Evolutionary conservation across 2,888 invertebrate species (phyloP).

Genomic region (Yponomeuta plumbellus): DNA sequence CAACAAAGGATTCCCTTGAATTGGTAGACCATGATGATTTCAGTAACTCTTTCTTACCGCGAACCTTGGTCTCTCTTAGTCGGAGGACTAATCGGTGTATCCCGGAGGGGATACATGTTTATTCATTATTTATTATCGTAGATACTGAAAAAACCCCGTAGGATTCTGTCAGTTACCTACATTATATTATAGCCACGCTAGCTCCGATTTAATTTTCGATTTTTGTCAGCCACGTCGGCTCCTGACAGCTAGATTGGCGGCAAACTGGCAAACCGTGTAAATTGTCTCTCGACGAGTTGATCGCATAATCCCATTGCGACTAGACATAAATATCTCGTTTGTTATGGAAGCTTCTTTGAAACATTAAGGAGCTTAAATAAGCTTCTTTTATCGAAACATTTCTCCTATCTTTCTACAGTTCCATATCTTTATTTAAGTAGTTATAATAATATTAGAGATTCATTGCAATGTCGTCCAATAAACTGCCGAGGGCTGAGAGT

Average conservation of each 20-base stretch:
- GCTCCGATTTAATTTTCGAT: neutral
- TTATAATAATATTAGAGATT: neutral
- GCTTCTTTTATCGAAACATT: no score
- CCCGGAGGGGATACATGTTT: no score
- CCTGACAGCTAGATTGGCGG: constrained; percentile 8
- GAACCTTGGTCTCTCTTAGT: no score
- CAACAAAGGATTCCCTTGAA: no score
- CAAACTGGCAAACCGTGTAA: constrained; percentile 1
- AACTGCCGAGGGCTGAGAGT: neutral
- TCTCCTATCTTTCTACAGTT: no score
- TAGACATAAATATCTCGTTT: neutral
- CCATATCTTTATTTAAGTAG: no score
- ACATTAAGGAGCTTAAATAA: neutral
- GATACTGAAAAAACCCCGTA: neutral
- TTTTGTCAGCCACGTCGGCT: neutral
- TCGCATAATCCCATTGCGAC: neutral
- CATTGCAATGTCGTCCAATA: neutral
- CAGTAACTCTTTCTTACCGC: no score
- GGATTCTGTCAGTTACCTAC: neutral
- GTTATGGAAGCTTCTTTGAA: neutral
- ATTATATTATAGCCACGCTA: neutral
- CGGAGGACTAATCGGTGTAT: no score
- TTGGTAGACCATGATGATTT: no score
- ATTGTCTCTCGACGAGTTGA: constrained; percentile 4
- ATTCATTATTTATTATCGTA: no score